Evolutionary conservation across 2,888 invertebrate genomes (phyloP), one percentile per base, ranked within the genome.

Genomic region (Bombyx huttoni): DNA sequence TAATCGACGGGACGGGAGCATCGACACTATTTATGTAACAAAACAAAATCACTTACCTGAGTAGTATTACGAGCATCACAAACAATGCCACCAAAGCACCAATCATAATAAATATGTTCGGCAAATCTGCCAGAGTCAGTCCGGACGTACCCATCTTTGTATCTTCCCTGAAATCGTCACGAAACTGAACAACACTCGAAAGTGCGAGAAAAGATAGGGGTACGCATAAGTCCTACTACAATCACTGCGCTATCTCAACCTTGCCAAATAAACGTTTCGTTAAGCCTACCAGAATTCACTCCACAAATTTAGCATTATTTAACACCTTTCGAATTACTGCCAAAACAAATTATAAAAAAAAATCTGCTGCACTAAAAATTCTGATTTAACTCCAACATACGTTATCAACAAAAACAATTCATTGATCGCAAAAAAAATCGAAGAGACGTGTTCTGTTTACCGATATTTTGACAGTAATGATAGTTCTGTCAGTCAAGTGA

Each of bases 51-150:
- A 74, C 89, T 84, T 73, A 93, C 94, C 93, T 92, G 81, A 93
- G 91, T 61, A 94, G 92, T 75, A 93, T 93, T 63, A 94, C 89
- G 67, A 93, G 90, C 91, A 93, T 92, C 57, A 91, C 91, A 80
- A 93, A 93, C 68, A 94, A 91, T 74, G 93, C 93, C 68, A 93
- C 89, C 54, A 93, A 83, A 57, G 93, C 92, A 50, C 92, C 92
- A 61, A 93, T 90, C 78, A 93, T 93, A 65, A 93, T 93, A 81
- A 93, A 91, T 77, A 94, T 92, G 83, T 93, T 94, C 66, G 93
- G 92, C 80, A 94, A 87, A 79, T 94, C 94, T 57, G 92, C 92
- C 73, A 93, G 89, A 58, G 93, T 93, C 63, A 93, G 87, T 48
- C 81, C 84, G 1, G 79, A 73, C n/a, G 85, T 74, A 57, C 88